Evolutionary conservation across 2,113 vertebrate genomes (phyloP), one percentile per base, ranked within the genome.

Genomic region (Vulpes lagopus): DNA sequence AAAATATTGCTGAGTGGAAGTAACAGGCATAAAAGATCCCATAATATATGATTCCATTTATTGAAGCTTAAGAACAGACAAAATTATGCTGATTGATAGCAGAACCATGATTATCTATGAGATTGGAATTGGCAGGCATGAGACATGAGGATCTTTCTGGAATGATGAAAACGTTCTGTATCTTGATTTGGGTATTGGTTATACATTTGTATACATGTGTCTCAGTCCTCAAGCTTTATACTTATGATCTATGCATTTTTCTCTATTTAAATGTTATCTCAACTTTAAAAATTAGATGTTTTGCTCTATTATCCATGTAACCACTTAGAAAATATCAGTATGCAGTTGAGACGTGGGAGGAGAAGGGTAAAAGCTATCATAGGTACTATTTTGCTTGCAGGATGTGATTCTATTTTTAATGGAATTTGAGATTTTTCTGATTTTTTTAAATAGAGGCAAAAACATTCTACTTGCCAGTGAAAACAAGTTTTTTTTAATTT

Each of bases 391-490:
- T 92, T 80, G 30, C 32, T 67, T 96, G n/a, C 0, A 79, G 11
- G 55, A 76, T 1, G 20, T 92, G 74, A 53, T 62, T 84, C 22
- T 53, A 51, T 73, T 90, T 96, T 86, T 67, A 17, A 76, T 59
- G 53, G 76, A 94, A 78, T 85, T 81, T 64, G 49, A 19, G n/a
- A 60, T 23, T 91, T 89, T 84, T 64, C 60, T 80, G 74, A 30
- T 84, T 64, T 64, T 35, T 92, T 62, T 16, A 90, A 95, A 93
- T 25, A 15, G 19, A 80, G 85, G n/a, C 74, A 57, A 73, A 80
- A 83, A 30, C 25, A 93, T 51, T 62, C 35, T 57, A 20, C 16
- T 49, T 20, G 30, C 67, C 57, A 83, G 51, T 25, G 25, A 91
- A 25, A 95, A 23, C 4, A 51, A 53, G 27, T 73, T 94, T 92